Evolutionary conservation across 92 coral and sea anemone species (phyloP), one percentile per base, ranked within the genome.

Genomic region (Actinernus sp.): DNA sequence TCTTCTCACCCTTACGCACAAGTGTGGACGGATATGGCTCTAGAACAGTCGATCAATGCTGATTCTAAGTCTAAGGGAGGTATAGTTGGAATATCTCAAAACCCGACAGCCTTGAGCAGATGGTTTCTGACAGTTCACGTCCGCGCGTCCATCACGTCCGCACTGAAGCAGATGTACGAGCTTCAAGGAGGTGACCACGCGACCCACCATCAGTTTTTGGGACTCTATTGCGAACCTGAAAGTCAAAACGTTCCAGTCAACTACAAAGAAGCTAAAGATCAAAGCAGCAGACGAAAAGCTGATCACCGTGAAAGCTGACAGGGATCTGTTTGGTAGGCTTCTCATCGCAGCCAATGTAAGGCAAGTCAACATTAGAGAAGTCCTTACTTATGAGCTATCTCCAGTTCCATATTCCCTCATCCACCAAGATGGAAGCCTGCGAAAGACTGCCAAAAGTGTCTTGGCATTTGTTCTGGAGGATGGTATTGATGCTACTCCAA

Each of bases 1-100:
- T 71, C 71, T 1, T 16, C 71, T 4, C 38, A 82, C 9, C 88
- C 76, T 14, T 73, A 63, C 44, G 18, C 78, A 4, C 82, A 73
- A 46, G 82, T 82, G 5, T 82, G 65, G 64, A 65, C 88, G 9
- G 82, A 82, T 23, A 82, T 82, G 88, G 82, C 88, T 1, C 58
- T 73, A 3, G 77, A 82, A 32, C 82, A 82, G 63, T 81, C 88
- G 9, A 63, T 81, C 0, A 81, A 81, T 34, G 70, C 74, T 3
- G 88, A 72, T 22, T 63, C 76, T 5, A 82, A 82, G 57, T 34
- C 82, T 10, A 55, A 38, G 7, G 82, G 82, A 20, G 77, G 88
- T 1, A 65, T 82, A 22, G 50, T 82, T 4, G 88, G 82, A 2
- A 72, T 64, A 3, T 60, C 74, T 0, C 65, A 53, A 37, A 55